Conservation (phyloP, 2,113 vertebrate species). For the Bostrychus sinensis region DNA sequence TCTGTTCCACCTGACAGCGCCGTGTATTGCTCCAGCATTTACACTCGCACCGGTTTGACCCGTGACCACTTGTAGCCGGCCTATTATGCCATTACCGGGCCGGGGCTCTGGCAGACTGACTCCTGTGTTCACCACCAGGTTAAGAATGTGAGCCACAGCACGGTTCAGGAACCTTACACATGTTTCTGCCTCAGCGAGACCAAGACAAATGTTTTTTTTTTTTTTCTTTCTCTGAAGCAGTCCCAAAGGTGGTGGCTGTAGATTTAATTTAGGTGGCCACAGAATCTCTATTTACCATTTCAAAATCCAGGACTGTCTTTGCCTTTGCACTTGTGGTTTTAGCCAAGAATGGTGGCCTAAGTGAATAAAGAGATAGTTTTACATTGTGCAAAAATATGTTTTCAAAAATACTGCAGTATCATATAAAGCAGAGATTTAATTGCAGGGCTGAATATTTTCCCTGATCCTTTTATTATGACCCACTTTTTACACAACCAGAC, state of each 20-base stretch:
- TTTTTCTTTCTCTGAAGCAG: constrained; percentile 11
- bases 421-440: too few relatives aligned
- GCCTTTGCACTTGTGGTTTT: too few relatives aligned
- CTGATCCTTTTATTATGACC: too few relatives aligned
- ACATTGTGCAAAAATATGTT: too few relatives aligned
- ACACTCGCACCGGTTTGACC: constrained; percentile 56
- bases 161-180: constrained; percentile 26
- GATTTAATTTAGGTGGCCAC: too few relatives aligned
- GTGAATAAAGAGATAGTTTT: too few relatives aligned
- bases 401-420: too few relatives aligned
- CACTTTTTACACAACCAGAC: too few relatives aligned
- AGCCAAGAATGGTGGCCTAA: too few relatives aligned
- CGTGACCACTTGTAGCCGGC: constrained; percentile 61
- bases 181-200: constrained; percentile 41
- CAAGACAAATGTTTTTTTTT: constrained; percentile 2
- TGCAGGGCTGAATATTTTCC: too few relatives aligned
- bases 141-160: constrained; percentile 29
- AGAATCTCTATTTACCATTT: too few relatives aligned
- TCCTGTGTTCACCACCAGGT: constrained; percentile 36
- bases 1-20: constrained; percentile 68
- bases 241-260: background rate
- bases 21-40: constrained; percentile 50
- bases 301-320: too few relatives aligned
- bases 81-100: constrained; percentile 54
- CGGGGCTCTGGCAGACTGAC: constrained; percentile 38